These are phyloP conservation scores for Brachionus paranguensis DNA, from an alignment of 1,140 invertebrate species.

Conservation along the genomic window DNA sequence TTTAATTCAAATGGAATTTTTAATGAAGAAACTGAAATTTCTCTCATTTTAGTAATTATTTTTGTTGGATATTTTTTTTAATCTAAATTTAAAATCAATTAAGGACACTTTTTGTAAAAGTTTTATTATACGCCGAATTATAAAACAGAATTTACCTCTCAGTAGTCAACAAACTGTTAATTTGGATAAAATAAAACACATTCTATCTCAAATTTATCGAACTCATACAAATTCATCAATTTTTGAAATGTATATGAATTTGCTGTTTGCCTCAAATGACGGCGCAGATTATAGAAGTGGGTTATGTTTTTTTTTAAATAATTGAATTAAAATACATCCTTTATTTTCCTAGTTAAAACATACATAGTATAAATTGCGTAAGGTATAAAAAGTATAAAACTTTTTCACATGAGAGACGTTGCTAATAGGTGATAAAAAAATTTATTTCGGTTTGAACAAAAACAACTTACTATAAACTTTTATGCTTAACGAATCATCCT, in stretches of 20 bases:
- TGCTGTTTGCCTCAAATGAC: slow-evolving; percentile 8
- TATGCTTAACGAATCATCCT: too few relatives aligned
- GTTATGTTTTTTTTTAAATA: not conserved
- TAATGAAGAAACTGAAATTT: not conserved
- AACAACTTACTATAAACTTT: too few relatives aligned
- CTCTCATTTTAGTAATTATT: not conserved
- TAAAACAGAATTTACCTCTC: not conserved
- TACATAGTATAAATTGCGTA: too few relatives aligned
- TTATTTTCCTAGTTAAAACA: too few relatives aligned
- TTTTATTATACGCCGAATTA: slow-evolving; percentile 1
- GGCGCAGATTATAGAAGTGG: not conserved
- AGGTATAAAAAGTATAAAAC: too few relatives aligned
- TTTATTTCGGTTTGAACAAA: too few relatives aligned
- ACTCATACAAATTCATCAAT: not conserved
- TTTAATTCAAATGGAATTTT: not conserved
- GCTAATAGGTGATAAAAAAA: too few relatives aligned
- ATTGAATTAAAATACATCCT: not conserved
- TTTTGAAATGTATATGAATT: not conserved
- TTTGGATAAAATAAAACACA: not conserved
- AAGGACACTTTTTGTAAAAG: slow-evolving; percentile 11
- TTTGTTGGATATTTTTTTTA: not conserved
- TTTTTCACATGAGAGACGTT: too few relatives aligned
- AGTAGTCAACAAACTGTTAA: not conserved
- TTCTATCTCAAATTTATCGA: not conserved
- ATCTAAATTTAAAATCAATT: not conserved